phyloP scores from a whole-genome alignment of 1,140 invertebrate genomes.

The Atta texana region DNA sequence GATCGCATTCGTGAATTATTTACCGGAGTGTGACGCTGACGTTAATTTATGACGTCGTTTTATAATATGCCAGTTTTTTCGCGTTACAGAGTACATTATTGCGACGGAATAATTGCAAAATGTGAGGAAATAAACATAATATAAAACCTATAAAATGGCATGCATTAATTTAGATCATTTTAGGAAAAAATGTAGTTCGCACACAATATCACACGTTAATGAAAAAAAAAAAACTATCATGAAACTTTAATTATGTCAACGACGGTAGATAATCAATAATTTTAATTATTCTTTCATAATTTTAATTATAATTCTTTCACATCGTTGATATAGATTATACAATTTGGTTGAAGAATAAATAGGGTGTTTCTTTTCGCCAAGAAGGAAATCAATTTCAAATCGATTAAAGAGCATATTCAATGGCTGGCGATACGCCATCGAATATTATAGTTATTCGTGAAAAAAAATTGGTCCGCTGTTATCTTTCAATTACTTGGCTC shows the following conservation, averaged over 20 bases:
- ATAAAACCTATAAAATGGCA: neutral
- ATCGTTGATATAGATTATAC: neutral
- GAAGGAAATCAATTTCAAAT: neutral
- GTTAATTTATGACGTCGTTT: constrained; percentile 51
- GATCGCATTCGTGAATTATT: constrained; percentile 43
- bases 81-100: neutral
- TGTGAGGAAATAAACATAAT: neutral
- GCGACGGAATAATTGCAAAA: constrained; percentile 36
- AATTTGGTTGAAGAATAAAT: neutral
- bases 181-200: constrained; percentile 6
- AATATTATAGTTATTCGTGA: constrained; percentile 40
- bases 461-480: constrained; percentile 53
- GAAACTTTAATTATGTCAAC: constrained; percentile 28
- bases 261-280: constrained; percentile 40
- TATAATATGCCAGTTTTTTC: constrained; percentile 39
- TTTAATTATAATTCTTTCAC: constrained; percentile 43
- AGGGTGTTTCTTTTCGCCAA: neutral
- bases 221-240: neutral
- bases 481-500: constrained; percentile 56
- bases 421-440: neutral
- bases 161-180: constrained; percentile 23
- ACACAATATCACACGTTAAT: neutral
- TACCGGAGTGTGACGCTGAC: constrained; percentile 17
- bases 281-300: constrained; percentile 49
- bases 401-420: constrained; percentile 37